phyloP scores from a whole-genome alignment of 2,797 vertebrate genomes.

The Champsocephalus gunnari region DNA sequence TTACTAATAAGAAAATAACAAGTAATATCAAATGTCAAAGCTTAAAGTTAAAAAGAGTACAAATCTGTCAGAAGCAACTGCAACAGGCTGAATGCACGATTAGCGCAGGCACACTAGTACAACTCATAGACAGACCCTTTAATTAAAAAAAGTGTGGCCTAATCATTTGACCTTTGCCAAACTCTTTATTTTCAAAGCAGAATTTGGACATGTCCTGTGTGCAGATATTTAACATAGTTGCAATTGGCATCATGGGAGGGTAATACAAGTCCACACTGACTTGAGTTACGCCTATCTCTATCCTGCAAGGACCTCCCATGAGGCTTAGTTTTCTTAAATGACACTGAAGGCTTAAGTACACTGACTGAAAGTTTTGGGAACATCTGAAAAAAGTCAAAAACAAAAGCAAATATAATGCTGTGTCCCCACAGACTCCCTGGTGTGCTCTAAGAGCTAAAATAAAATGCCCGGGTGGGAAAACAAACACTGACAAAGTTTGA shows the following conservation, averaged over 20 bases:
- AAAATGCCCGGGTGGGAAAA: slow-evolving; percentile 4
- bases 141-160: no score
- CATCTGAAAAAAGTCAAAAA: neutral
- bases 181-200: no score
- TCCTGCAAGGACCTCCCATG: neutral
- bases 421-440: neutral
- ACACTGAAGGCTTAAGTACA: neutral
- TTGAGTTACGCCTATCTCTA: neutral
- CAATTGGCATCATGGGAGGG: neutral
- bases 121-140: no score
- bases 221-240: neutral
- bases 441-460: neutral
- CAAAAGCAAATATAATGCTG: neutral
- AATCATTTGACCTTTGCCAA: no score
- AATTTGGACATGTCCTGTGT: no score
- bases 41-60: no score
- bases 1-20: no score
- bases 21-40: no score
- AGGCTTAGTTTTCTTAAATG: neutral
- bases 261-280: no score
- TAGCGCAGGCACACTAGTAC: no score
- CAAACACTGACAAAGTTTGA: neutral
- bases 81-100: no score
- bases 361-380: neutral
- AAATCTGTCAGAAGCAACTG: no score